These are phyloP conservation scores for Scaptomyza graminum DNA, from an alignment of 1,140 invertebrate species.

Conservation along the genomic window DNA sequence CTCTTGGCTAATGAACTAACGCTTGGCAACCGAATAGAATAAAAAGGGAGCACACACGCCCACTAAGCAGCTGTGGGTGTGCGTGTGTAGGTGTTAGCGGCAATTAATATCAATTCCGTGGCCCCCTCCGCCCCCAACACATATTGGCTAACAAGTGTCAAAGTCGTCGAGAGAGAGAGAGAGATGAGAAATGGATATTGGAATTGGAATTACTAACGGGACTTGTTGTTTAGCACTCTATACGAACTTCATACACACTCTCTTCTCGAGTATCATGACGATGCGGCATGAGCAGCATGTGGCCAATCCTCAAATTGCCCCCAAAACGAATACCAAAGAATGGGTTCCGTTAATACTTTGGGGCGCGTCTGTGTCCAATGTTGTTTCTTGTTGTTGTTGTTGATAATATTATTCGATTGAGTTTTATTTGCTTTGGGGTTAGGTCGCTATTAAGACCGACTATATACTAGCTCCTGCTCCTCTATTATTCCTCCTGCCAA, in stretches of 20 bases:
- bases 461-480: conserved; percentile 3
- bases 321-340: conserved; percentile 25
- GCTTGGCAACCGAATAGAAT: conserved; percentile 23
- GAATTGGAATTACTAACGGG: conserved; percentile 47
- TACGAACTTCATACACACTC: conserved; percentile 36
- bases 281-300: conserved; percentile 75
- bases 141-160: conserved; percentile 81
- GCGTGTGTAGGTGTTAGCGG: conserved; percentile 32
- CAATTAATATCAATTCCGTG: conserved; percentile 81
- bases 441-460: conserved; percentile 30
- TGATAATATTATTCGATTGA: conserved; percentile 81
- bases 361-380: conserved; percentile 41
- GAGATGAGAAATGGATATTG: conserved; percentile 40
- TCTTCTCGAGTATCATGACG: conserved; percentile 33
- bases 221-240: not conserved
- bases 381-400: conserved; percentile 44
- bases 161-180: conserved; percentile 74
- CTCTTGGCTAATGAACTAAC: conserved; percentile 38
- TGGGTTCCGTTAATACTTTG: conserved; percentile 49
- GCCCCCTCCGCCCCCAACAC: too few species aligned
- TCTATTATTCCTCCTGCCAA: conserved; percentile 10
- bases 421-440: conserved; percentile 78
- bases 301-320: conserved; percentile 57
- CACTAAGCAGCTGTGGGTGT: conserved; percentile 8
- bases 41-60: conserved; percentile 34